These are phyloP conservation scores for Orthosia gothica DNA, from an alignment of 2,888 invertebrate genomes.

Conservation along the genomic window DNA sequence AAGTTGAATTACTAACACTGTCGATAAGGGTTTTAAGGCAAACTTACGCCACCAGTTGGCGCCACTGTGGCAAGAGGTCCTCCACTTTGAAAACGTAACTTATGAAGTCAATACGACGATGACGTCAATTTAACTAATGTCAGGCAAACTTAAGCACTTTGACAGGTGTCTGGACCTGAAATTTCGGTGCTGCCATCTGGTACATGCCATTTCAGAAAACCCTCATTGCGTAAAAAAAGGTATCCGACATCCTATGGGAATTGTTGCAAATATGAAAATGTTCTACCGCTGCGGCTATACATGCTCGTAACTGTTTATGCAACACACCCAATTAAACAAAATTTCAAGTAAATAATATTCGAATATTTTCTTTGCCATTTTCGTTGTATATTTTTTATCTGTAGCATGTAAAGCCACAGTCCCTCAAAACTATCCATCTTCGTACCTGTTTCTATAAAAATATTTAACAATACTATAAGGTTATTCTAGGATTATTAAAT, in stretches of 20 bases:
- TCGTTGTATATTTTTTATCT: conserved; percentile 16
- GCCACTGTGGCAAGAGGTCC: too few species aligned
- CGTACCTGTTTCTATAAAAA: conserved; percentile 69
- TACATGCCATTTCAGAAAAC: too few species aligned
- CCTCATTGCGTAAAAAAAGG: neutral
- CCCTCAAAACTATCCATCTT: conserved; percentile 52
- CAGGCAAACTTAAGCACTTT: too few species aligned
- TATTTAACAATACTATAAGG: conserved; percentile 54
- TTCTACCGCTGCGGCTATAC: conserved; percentile 32
- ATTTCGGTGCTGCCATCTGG: too few species aligned
- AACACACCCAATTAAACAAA: conserved; percentile 48
- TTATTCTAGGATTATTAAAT: conserved; percentile 45
- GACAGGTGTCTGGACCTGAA: too few species aligned
- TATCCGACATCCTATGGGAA: neutral
- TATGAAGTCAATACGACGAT: too few species aligned
- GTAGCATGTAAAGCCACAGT: conserved; percentile 14
- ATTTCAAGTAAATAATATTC: neutral
- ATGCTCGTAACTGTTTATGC: conserved; percentile 22
- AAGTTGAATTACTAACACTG: neutral
- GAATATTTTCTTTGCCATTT: neutral
- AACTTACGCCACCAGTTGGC: too few species aligned
- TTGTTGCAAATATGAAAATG: conserved; percentile 28
- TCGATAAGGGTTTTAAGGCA: too few species aligned
- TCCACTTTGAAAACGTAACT: too few species aligned
- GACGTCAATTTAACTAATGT: too few species aligned